phyloP scores from a whole-genome alignment of 2,888 invertebrate genomes.

The Thecocarcelia acutangulata region DNA sequence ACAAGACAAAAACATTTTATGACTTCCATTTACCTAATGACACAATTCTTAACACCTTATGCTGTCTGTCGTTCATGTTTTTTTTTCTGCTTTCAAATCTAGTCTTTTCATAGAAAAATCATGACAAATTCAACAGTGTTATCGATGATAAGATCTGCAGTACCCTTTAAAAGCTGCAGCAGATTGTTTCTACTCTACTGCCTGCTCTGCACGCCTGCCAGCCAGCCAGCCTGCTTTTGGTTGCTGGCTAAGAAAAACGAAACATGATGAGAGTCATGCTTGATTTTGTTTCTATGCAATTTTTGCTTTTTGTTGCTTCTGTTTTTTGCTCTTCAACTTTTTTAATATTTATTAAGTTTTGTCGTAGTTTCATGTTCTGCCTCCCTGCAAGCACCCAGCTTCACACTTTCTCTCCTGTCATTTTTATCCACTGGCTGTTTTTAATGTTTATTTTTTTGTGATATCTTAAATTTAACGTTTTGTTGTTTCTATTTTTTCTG shows the following conservation, averaged over 20 bases:
- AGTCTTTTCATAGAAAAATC: conserved; percentile 23
- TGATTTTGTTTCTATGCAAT: conserved; percentile 40
- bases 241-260: too few species aligned
- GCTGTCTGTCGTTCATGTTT: conserved; percentile 22
- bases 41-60: conserved; percentile 56
- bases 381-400: background rate
- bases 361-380: background rate
- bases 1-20: conserved; percentile 29
- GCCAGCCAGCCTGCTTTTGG: too few species aligned
- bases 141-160: conserved; percentile 67
- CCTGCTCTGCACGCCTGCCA: too few species aligned
- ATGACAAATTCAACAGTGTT: conserved; percentile 47
- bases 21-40: conserved; percentile 65
- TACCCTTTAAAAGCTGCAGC: conserved; percentile 44
- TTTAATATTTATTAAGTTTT: conserved; percentile 49
- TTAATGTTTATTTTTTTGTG: conserved; percentile 44
- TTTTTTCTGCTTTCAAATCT: conserved; percentile 18
- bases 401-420: conserved; percentile 5
- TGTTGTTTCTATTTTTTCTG: conserved; percentile 36
- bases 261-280: conserved; percentile 31
- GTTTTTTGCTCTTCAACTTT: conserved; percentile 23
- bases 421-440: conserved; percentile 34
- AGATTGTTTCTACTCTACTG: conserved; percentile 3
- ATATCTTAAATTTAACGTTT: conserved; percentile 50
- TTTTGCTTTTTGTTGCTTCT: conserved; percentile 22